Percentiles rank a stretch among this genome's conserved stretches.
Conservation (phyloP, 2,113 vertebrate species). For the Piaya cayana region DNA sequence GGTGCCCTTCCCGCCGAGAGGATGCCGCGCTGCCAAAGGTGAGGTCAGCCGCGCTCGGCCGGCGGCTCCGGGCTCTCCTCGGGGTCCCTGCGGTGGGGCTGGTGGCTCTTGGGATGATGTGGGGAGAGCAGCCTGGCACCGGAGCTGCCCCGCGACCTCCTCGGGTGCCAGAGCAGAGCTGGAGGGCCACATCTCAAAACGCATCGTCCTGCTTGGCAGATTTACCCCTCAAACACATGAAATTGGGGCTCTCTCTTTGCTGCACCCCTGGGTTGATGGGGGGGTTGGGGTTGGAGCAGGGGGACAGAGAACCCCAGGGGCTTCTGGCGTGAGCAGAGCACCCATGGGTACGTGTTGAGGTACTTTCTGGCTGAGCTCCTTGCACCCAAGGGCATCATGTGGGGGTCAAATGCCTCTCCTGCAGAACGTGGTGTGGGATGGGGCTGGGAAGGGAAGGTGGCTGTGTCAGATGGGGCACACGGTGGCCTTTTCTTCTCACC, state of each 20-base stretch:
- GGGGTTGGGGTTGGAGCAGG: background rate
- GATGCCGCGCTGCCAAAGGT: constrained; percentile 36
- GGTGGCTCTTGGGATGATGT: accelerated
- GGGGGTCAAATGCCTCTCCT: accelerated
- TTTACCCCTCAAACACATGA: accelerated
- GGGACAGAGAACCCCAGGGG: background rate
- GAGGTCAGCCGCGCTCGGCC: constrained; percentile 29
- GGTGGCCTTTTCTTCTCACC: background rate
- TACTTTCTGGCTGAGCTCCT: accelerated
- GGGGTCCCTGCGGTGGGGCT: background rate
- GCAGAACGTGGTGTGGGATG: accelerated
- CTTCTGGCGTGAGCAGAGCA: background rate
- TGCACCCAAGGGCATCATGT: background rate
- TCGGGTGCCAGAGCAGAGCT: background rate
- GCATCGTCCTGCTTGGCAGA: accelerated
- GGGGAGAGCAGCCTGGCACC: background rate
- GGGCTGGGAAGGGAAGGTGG: accelerated
- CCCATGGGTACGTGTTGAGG: accelerated
- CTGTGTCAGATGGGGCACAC: background rate
- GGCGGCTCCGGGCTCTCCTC: background rate
- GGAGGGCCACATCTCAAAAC: accelerated
- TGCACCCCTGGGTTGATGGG: accelerated
- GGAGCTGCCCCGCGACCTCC: background rate
- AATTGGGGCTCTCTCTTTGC: background rate
- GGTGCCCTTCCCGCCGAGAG: background rate